Evolutionary conservation across 1,140 invertebrate species (phyloP).

Genomic region (Apolygus lucorum): DNA sequence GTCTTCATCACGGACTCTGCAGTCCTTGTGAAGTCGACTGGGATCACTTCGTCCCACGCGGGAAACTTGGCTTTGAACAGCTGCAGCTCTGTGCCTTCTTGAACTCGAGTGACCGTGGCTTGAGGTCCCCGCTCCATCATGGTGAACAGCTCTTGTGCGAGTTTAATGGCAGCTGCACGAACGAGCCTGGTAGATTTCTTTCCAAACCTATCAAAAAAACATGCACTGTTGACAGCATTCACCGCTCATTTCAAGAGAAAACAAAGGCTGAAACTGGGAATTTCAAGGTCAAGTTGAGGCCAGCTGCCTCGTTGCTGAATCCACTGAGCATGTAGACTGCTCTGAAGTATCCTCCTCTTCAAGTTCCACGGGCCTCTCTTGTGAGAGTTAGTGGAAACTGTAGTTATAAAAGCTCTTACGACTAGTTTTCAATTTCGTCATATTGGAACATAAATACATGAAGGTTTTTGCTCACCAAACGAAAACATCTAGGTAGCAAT

Average conservation of each 20-base stretch:
- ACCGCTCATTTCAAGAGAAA: too few relatives aligned
- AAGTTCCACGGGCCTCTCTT: too few relatives aligned
- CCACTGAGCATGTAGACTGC: too few relatives aligned
- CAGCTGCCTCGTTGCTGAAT: too few relatives aligned
- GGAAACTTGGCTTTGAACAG: slow-evolving; percentile 96
- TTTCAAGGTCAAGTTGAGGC: too few relatives aligned
- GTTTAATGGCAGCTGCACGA: slow-evolving; percentile 88
- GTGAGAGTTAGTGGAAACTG: too few relatives aligned
- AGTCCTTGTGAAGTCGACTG: slow-evolving; percentile 97
- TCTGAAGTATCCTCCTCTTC: too few relatives aligned
- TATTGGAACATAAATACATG: background rate
- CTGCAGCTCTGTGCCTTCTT: slow-evolving; percentile 68
- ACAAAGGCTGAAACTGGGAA: too few relatives aligned
- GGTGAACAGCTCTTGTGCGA: slow-evolving; percentile 88
- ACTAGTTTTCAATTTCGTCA: too few relatives aligned
- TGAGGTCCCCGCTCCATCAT: slow-evolving; percentile 84
- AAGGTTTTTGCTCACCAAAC: slow-evolving; percentile 78
- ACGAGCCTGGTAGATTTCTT: slow-evolving; percentile 95
- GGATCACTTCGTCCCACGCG: slow-evolving; percentile 96
- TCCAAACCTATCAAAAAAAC: slow-evolving; percentile 73
- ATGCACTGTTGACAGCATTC: background rate
- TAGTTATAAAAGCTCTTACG: too few relatives aligned
- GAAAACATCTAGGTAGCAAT: slow-evolving; percentile 93
- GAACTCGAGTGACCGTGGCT: slow-evolving; percentile 79
- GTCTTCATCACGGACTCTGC: slow-evolving; percentile 94